Evolutionary conservation across 2,113 vertebrate genomes (phyloP), one percentile per base, ranked within the genome.

Genomic region (Pteruthius melanotis): DNA sequence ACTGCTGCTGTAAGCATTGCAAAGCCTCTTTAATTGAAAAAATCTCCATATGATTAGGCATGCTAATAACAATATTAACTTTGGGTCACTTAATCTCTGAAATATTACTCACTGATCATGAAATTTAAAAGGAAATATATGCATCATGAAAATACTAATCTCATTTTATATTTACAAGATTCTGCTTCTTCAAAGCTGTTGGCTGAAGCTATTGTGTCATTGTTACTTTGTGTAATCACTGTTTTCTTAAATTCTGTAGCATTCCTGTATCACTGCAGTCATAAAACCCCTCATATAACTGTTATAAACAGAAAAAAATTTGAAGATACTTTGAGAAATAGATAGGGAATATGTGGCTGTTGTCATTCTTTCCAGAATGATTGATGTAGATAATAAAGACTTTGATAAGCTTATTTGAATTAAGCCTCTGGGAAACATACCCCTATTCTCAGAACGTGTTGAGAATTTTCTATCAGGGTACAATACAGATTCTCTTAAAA

Each of bases 1-100:
- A 95, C 87, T 93, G 79, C 86, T 96, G 84, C 69, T 95, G 37
- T 82, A 95, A 96, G 59, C 57, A 93, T 81, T 82, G 59, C 65
- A 96, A 95, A 89, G n/a, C 45, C 72, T 87, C 40, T 64, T 96
- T 97, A 96, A 97, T 98, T 97, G 90, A 95, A 97, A 40, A 96
- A 96, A 93, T 95, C 84, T 96, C 89, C 90, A 64, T 74, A 87
- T 94, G 91, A 97, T 97, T 97, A 95, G 87, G 93, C 63, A 84
- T 95, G 91, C 81, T 96, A 97, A 97, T 95, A 95, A 94, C 72
- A 94, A 68, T 95, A 80, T 96, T 95, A 96, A 72, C 90, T 88
- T 40, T 83, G 68, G 83, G 66, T 96, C 93, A 95, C 85, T 96
- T 95, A 82, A 94, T 97, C 83, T 94, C 85, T 95, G 76, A 88